Evolutionary conservation across 1,140 invertebrate species (phyloP), one percentile per base, ranked within the genome.

Genomic region (Ceratosolen solmsi): DNA sequence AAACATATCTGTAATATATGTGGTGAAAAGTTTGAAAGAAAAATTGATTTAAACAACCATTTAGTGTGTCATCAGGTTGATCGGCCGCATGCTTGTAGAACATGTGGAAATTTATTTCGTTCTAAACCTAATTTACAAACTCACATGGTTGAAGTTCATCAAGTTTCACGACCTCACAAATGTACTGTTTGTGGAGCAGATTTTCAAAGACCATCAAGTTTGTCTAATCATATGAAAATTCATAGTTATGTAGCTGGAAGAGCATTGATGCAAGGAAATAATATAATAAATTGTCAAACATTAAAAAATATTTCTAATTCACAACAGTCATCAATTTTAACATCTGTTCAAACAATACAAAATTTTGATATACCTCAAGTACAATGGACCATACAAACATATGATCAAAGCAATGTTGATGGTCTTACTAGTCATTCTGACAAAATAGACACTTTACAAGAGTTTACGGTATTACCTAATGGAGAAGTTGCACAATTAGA

Each of bases 211-310:
- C 92, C 89, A 80, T 93, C 91, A 54, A 92, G 89, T 89, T 88
- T 92, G 58, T 92, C 91, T 13, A 93, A 93, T 84, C 92, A 93
- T 82, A 90, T 91, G 90, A 92, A 92, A 84, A 92, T 92, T 73
- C 92, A 93, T 73, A 89, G 87, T 4, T 92, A 92, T 65, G 87
- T 90, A 3, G 90, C 92, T 11, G 92, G 92, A 22, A 85, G 91
- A 68, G 91, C 89, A 0, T 83, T 92, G 5, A 79, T 87, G 36
- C 87, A 89, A 30, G 78, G 73, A 9, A 86, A 83, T 27, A 84
- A 85, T 74, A 33, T 70, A 0, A 63, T 87, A 9, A 54, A 81
- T 0, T 33, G 36, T 71, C 82, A 85, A n/a, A 79, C 72, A 38
- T 84, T 84, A 25, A 86, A 85, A 74, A 87, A 87, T 65, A 77